phyloP scores from a whole-genome alignment of 2,797 vertebrate genomes.

The Lophius americanus region DNA sequence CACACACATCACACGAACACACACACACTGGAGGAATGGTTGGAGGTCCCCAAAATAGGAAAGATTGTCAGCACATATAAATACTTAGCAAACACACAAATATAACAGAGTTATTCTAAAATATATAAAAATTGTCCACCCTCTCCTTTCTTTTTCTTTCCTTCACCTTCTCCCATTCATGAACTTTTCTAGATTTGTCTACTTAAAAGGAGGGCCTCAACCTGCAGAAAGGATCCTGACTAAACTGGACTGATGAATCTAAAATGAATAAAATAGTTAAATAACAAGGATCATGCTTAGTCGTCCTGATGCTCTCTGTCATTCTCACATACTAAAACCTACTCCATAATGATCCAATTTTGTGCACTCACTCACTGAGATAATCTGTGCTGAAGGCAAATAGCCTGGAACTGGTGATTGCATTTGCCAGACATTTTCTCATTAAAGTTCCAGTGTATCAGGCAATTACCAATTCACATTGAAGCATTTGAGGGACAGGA shows the following conservation, averaged over 20 bases:
- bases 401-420: conserved; percentile 60
- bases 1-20: neutral
- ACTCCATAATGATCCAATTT: conserved; percentile 67
- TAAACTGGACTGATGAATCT: conserved; percentile 17
- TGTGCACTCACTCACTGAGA: conserved; percentile 60
- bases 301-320: conserved; percentile 46
- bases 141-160: neutral
- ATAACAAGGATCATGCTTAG: conserved; percentile 34
- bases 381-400: conserved; percentile 63
- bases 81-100: neutral
- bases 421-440: conserved; percentile 65
- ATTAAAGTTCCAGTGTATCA: conserved; percentile 61
- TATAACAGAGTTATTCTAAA: neutral
- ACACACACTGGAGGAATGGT: too few species aligned
- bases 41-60: conserved; percentile 41
- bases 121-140: neutral
- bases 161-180: neutral
- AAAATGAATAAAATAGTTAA: conserved; percentile 42
- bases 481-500: conserved; percentile 31
- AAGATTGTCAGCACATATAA: conserved; percentile 39
- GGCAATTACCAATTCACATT: conserved; percentile 55
- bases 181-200: neutral
- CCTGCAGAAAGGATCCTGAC: conserved; percentile 8
- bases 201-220: neutral
- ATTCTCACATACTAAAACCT: conserved; percentile 55